These are phyloP conservation scores for Calameuta pallipes DNA, from an alignment of 2,888 invertebrate genomes.

Conservation along the genomic window DNA sequence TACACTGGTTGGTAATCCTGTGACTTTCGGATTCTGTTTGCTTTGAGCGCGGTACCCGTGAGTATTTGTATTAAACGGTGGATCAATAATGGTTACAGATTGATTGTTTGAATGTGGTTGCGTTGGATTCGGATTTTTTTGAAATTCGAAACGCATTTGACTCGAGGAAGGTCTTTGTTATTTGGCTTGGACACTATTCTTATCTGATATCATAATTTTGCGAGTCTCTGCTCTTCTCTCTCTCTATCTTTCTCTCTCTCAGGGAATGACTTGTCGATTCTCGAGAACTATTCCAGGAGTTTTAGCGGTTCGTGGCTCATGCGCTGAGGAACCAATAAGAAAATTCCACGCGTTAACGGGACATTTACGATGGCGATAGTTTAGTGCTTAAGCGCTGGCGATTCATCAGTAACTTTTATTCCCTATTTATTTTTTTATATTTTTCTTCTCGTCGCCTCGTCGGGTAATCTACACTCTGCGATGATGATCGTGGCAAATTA, in stretches of 20 bases:
- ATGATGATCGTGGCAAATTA: constrained; percentile 31
- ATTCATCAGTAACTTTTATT: not conserved
- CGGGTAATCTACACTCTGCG: not conserved
- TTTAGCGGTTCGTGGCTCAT: not conserved
- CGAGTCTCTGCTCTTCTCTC: not conserved
- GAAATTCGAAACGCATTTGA: not conserved
- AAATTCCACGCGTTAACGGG: not conserved
- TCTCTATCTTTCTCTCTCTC: not conserved
- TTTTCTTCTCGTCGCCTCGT: not conserved
- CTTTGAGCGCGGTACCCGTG: not conserved
- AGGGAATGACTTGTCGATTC: not conserved
- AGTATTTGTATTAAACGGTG: not conserved
- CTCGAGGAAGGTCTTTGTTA: not conserved
- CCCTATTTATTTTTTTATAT: not conserved
- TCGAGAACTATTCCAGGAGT: not conserved
- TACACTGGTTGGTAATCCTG: not conserved
- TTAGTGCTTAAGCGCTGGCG: not conserved
- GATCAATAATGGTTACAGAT: not conserved
- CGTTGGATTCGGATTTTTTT: not conserved
- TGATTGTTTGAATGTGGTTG: not conserved
- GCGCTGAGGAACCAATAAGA: not conserved
- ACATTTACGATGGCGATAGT: not conserved
- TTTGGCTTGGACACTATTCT: not conserved
- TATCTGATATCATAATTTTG: not conserved
- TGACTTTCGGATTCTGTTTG: not conserved